These are phyloP conservation scores for Liasis olivaceus DNA, from an alignment of 2,797 vertebrate species.

Conservation along the genomic window DNA sequence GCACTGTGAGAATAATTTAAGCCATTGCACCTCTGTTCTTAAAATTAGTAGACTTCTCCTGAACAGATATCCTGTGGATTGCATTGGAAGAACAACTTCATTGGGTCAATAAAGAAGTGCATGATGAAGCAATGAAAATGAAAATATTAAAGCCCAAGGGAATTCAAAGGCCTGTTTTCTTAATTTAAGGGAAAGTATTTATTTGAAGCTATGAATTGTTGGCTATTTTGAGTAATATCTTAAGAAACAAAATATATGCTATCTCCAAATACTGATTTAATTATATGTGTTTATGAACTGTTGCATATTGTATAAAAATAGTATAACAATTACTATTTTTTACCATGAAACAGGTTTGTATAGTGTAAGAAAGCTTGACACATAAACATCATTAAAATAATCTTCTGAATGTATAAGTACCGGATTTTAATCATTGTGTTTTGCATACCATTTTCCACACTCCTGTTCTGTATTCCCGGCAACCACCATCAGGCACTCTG, in stretches of 20 bases:
- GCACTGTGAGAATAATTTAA: constrained; percentile 33
- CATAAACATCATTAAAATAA: constrained; percentile 65
- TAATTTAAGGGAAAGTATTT: background rate
- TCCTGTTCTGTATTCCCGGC: constrained; percentile 51
- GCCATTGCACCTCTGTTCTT: constrained; percentile 7
- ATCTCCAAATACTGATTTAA: constrained; percentile 31
- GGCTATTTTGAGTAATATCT: constrained; percentile 27
- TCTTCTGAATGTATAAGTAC: constrained; percentile 60
- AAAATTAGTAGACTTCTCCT: background rate
- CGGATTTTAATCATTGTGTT: constrained; percentile 59
- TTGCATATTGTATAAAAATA: constrained; percentile 51
- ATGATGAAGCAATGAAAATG: constrained; percentile 44
- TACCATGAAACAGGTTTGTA: constrained; percentile 70
- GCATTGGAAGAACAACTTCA: constrained; percentile 9
- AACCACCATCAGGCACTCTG: constrained; percentile 60
- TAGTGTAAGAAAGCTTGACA: constrained; percentile 70
- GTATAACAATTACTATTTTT: constrained; percentile 50
- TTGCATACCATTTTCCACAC: constrained; percentile 60
- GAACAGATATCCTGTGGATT: background rate
- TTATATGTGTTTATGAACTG: constrained; percentile 57
- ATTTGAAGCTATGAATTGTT: constrained; percentile 20
- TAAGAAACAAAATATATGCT: constrained; percentile 12
- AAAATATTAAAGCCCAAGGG: constrained; percentile 49
- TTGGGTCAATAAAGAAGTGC: constrained; percentile 39
- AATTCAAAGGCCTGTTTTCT: constrained; percentile 50